Percentiles rank a stretch among this genome's conserved stretches.
phyloP scores from a whole-genome alignment of 2,113 vertebrate species.

The Phaethon lepturus region DNA sequence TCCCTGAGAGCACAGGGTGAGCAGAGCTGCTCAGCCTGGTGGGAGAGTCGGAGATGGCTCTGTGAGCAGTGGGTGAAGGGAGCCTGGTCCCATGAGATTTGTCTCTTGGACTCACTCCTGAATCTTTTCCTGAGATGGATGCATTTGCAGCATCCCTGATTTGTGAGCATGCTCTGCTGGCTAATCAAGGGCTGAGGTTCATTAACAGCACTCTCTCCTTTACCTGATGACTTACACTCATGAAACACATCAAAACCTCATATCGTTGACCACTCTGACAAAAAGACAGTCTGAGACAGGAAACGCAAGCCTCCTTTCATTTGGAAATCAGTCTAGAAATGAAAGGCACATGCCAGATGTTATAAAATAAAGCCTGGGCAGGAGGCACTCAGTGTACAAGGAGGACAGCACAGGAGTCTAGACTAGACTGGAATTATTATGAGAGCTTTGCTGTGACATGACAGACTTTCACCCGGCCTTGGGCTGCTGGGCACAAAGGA shows the following conservation, averaged over 20 bases:
- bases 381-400: neutral
- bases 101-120: neutral
- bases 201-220: neutral
- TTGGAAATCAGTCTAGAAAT: neutral
- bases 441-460: neutral
- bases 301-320: neutral
- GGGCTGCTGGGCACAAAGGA: neutral
- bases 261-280: neutral
- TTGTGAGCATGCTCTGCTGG: neutral
- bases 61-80: neutral
- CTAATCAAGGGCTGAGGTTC: neutral
- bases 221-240: neutral
- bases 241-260: neutral
- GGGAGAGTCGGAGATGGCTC: neutral
- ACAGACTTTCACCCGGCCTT: neutral
- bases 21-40: neutral
- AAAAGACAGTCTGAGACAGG: neutral
- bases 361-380: neutral
- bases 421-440: neutral
- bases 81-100: neutral
- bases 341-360: neutral
- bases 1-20: neutral
- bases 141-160: neutral
- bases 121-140: neutral
- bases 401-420: neutral